Percentiles rank a stretch among this genome's conserved stretches.
phyloP scores from a whole-genome alignment of 92 coral and sea anemone genomes.

The Blastomussa wellsi region DNA sequence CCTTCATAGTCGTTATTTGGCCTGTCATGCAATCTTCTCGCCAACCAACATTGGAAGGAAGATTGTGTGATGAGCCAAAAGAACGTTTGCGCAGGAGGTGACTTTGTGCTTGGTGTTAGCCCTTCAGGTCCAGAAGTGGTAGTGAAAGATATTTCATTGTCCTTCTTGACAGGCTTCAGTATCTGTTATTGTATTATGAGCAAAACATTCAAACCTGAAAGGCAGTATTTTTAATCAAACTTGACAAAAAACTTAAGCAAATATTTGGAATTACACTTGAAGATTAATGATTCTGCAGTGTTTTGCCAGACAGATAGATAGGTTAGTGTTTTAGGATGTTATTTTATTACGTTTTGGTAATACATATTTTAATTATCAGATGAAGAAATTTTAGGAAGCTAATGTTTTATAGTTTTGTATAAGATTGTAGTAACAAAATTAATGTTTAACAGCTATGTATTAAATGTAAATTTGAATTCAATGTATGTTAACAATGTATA shows the following conservation, averaged over 20 bases:
- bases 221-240: neutral
- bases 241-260: neutral
- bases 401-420: slow-evolving; percentile 58
- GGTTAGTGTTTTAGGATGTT: slow-evolving; percentile 46
- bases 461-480: slow-evolving; percentile 20
- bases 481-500: neutral
- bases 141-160: neutral
- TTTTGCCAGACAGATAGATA: slow-evolving; percentile 31
- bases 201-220: neutral
- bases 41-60: no score
- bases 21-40: no score
- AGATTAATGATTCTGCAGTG: slow-evolving; percentile 25
- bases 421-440: slow-evolving; percentile 28
- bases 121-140: neutral
- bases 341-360: slow-evolving; percentile 46
- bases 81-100: no score
- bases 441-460: slow-evolving; percentile 25
- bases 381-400: slow-evolving; percentile 49
- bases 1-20: no score
- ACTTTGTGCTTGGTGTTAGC: neutral
- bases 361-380: slow-evolving; percentile 50
- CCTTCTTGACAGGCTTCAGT: neutral
- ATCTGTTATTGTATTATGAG: neutral
- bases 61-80: no score
- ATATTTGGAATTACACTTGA: slow-evolving; percentile 6